phyloP scores from a whole-genome alignment of 2,888 invertebrate species.

The Sisyra nigra region DNA sequence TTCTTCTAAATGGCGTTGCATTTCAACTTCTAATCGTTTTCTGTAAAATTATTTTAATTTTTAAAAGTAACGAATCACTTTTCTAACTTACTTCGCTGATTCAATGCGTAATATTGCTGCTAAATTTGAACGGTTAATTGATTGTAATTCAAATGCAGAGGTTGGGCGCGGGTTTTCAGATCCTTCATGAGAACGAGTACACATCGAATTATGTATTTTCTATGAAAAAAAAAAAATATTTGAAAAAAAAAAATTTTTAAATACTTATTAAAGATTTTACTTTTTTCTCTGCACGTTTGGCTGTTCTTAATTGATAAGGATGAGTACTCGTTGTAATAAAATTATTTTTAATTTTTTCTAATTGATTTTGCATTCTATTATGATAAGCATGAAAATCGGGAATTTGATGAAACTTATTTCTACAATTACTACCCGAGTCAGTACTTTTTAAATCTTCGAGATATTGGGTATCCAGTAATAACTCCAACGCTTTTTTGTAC shows the following conservation, averaged over 20 bases:
- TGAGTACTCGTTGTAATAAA: slow-evolving; percentile 36
- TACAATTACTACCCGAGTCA: neutral
- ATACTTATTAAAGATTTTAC: slow-evolving; percentile 1
- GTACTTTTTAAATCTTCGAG: neutral
- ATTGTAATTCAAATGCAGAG: slow-evolving; percentile 25
- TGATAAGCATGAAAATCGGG: slow-evolving; percentile 23
- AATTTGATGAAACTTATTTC: slow-evolving; percentile 12
- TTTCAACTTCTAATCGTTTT: slow-evolving; percentile 44
- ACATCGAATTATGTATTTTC: slow-evolving; percentile 1
- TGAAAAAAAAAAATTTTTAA: neutral
- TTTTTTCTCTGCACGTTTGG: slow-evolving; percentile 29
- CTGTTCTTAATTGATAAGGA: slow-evolving; percentile 35
- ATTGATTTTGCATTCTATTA: slow-evolving; percentile 22
- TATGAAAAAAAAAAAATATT: neutral
- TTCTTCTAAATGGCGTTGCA: slow-evolving; percentile 39
- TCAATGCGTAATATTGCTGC: slow-evolving; percentile 50
- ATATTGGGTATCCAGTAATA: neutral
- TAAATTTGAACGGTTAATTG: slow-evolving; percentile 42
- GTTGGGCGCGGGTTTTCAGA: slow-evolving; percentile 15
- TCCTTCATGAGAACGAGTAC: slow-evolving; percentile 7
- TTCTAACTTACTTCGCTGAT: slow-evolving; percentile 30
- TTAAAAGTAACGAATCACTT: neutral
- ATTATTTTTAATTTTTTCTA: slow-evolving; percentile 26
- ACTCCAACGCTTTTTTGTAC: neutral
- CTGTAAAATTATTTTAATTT: slow-evolving; percentile 18